Conservation (phyloP, 2,888 invertebrate genomes). For the Apodemia mormo region DNA sequence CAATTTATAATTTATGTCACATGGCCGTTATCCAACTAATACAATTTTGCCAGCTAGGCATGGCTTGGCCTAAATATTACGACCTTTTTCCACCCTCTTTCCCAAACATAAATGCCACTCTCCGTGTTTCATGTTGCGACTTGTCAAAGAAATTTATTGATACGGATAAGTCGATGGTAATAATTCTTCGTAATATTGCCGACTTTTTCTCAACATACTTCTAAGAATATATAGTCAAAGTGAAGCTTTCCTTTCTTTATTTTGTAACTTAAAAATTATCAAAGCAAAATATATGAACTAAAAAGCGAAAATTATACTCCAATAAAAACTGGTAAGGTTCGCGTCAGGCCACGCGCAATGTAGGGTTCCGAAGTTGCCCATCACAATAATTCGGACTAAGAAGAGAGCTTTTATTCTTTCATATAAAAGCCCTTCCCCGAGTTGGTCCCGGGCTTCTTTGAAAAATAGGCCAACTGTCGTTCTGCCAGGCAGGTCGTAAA, state of each 20-base stretch:
- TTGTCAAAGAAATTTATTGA: slow-evolving; percentile 62
- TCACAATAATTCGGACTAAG: no score
- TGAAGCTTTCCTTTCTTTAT: background rate
- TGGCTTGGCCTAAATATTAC: slow-evolving; percentile 24
- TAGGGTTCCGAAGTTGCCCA: no score
- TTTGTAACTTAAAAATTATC: background rate
- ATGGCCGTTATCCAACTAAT: slow-evolving; percentile 1
- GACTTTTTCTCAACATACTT: background rate
- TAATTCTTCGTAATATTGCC: slow-evolving; percentile 12
- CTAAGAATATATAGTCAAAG: background rate
- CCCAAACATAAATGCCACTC: slow-evolving; percentile 43
- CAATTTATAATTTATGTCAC: background rate
- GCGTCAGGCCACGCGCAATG: no score
- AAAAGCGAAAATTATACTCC: no score
- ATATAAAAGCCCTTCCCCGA: no score
- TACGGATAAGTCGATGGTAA: slow-evolving; percentile 15
- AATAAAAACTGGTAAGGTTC: no score
- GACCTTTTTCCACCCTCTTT: slow-evolving; percentile 37
- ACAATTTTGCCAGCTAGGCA: slow-evolving; percentile 21
- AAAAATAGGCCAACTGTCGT: no score
- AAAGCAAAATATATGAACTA: no score
- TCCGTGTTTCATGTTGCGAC: slow-evolving; percentile 38
- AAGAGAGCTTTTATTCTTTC: no score
- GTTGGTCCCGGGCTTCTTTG: no score
- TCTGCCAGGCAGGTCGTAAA: no score